These are phyloP conservation scores for Orthosia gracilis DNA, from an alignment of 2,888 invertebrate genomes.

Conservation along the genomic window DNA sequence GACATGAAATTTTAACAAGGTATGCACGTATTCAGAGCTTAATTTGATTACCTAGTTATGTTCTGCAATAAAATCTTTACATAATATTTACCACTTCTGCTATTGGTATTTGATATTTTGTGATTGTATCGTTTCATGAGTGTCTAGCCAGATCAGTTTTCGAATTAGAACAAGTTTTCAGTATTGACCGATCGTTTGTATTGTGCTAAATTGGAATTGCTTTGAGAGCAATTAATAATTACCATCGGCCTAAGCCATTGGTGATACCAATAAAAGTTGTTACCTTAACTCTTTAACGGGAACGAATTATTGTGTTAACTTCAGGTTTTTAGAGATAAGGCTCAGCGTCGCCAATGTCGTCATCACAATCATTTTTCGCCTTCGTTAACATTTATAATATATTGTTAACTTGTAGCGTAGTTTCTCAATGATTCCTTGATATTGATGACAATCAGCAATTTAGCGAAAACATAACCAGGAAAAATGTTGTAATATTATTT, in stretches of 20 bases:
- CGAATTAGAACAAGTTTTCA: not conserved
- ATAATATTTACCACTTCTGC: too few relatives aligned
- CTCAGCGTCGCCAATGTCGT: not conserved
- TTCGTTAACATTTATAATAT: not conserved
- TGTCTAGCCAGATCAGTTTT: not conserved
- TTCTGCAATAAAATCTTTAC: not conserved
- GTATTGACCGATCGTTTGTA: not conserved
- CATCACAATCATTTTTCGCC: not conserved
- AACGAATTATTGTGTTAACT: slow-evolving; percentile 14
- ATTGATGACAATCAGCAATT: not conserved
- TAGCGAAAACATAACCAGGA: not conserved
- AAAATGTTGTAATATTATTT: not conserved
- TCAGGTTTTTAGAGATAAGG: slow-evolving; percentile 3
- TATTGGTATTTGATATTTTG: not conserved
- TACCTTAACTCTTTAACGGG: not conserved
- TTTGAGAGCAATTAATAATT: not conserved
- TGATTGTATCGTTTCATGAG: not conserved
- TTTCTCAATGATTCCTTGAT: not conserved
- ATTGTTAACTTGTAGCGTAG: not conserved
- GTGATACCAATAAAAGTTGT: not conserved
- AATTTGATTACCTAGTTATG: not conserved
- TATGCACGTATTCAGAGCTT: slow-evolving; percentile 1
- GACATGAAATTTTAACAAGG: slow-evolving; percentile 18
- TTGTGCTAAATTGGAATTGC: not conserved
- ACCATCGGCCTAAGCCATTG: not conserved